Evolutionary conservation across 2,113 vertebrate genomes (phyloP), one percentile per base, ranked within the genome.

Genomic region (Dasyprocta punctata): DNA sequence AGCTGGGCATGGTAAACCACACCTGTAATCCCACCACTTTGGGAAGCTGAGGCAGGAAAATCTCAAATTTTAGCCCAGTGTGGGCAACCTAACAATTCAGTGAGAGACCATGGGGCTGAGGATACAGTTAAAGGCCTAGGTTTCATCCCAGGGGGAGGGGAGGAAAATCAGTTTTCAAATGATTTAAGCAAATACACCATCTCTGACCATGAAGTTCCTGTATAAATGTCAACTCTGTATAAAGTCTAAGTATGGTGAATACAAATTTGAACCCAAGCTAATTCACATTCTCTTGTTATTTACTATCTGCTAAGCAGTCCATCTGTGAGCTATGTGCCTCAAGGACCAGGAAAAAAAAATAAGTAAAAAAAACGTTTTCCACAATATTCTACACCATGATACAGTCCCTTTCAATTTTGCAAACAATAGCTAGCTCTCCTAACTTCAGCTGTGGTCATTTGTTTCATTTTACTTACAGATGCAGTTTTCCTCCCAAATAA

Each of bases 141-240:
- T 47, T 77, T 14, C 28, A 47, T 16, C 41, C 13, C 26, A 5
- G 5, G 6, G 22, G 38, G 22, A 5, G 41, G 41, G 11, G 36
- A 2, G 20, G 89, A 20, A 56, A 2, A 77, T 54, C 41, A 38
- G 33, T 95, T 95, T 85, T 28, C 44, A 92, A 97, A 47, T 90
- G 61, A 84, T 49, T 81, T 80, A 90, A 52, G 6, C n/a, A 86
- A 87, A 80, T 49, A n/a, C 30, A 71, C 4, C 24, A 44, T 86
- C 33, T 94, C 87, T 84, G 83, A 90, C 56, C 41, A 26, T 88
- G 49, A 92, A 90, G 86, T 52, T 20, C 65, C 54, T 36, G 80
- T 30, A 63, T 26, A 58, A 58, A 56, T 67, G 38, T 10, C 38
- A 91, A 54, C 30, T 38, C 19, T 73, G 4, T 65, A 73, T 16